A percentile compares a stretch with the other conserved stretches of the same genome.
These are phyloP conservation scores for Zenarchopterus dispar DNA, from an alignment of 2,797 vertebrate species.

Conservation along the genomic window DNA sequence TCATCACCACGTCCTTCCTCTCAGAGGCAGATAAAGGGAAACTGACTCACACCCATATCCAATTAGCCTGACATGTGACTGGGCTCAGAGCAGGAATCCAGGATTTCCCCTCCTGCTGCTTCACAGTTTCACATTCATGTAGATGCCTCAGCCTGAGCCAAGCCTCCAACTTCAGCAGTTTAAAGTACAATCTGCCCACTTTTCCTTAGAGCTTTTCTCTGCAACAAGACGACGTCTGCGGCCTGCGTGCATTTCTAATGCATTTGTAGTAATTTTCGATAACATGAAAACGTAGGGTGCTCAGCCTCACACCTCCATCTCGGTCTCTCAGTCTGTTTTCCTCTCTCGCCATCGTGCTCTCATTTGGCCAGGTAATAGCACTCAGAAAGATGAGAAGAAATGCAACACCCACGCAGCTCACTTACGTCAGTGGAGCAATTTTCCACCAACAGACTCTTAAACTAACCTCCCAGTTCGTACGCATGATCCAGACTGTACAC, in stretches of 20 bases:
- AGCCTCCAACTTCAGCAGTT: constrained; percentile 24
- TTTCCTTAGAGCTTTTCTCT: constrained; percentile 2
- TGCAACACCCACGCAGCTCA: constrained; percentile 61
- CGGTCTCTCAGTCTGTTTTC: too few relatives aligned
- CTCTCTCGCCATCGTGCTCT: constrained; percentile 6
- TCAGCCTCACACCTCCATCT: background rate
- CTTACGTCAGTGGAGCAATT: constrained; percentile 61
- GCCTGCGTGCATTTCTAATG: background rate
- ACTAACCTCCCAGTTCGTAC: constrained; percentile 28
- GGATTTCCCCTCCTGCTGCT: constrained; percentile 53
- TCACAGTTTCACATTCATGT: constrained; percentile 40
- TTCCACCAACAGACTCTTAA: constrained; percentile 53
- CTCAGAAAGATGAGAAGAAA: constrained; percentile 54
- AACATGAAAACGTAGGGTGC: constrained; percentile 6
- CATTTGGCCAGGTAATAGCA: constrained; percentile 56
- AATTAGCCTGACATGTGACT: constrained; percentile 64
- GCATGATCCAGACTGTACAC: background rate
- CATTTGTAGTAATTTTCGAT: constrained; percentile 8
- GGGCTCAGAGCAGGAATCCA: constrained; percentile 43
- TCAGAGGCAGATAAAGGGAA: constrained; percentile 17
- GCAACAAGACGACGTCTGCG: constrained; percentile 5
- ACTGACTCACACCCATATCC: constrained; percentile 53
- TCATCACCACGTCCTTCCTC: constrained; percentile 43
- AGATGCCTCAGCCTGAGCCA: constrained; percentile 38
- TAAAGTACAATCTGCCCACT: constrained; percentile 13